Conservation (phyloP, 2,113 vertebrate species). For the Carassius carassius region DNA sequence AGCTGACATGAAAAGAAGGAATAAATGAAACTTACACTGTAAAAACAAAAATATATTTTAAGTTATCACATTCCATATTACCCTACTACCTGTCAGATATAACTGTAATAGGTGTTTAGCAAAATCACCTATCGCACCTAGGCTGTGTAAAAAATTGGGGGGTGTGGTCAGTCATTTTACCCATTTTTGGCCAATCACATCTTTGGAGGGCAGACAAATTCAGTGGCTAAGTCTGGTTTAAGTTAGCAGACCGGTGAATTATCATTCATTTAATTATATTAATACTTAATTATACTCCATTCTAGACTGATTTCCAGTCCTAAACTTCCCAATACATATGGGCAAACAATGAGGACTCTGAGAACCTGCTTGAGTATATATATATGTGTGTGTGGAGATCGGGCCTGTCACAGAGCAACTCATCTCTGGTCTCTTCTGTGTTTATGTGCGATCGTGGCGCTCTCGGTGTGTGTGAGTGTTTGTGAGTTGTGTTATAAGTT, state of each 20-base stretch:
- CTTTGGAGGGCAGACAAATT: not conserved
- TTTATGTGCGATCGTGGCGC: not conserved
- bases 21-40: too few species aligned
- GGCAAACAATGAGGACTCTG: not conserved
- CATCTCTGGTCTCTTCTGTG: slow-evolving; percentile 34
- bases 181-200: not conserved
- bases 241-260: not conserved
- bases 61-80: too few species aligned
- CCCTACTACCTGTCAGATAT: not conserved
- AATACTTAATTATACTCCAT: not conserved
- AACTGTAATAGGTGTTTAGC: not conserved
- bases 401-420: slow-evolving; percentile 30
- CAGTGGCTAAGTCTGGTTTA: not conserved
- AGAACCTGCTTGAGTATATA: not conserved
- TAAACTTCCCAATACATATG: not conserved
- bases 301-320: not conserved
- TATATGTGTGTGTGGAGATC: not conserved
- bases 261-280: not conserved
- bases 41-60: too few species aligned
- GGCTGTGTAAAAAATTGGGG: not conserved
- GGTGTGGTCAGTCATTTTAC: not conserved
- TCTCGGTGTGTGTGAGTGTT: slow-evolving; percentile 10
- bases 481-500: slow-evolving; percentile 41
- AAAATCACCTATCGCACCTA: not conserved
- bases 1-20: too few species aligned